Conservation (phyloP, 2,113 vertebrate genomes). For the Podarcis muralis region DNA sequence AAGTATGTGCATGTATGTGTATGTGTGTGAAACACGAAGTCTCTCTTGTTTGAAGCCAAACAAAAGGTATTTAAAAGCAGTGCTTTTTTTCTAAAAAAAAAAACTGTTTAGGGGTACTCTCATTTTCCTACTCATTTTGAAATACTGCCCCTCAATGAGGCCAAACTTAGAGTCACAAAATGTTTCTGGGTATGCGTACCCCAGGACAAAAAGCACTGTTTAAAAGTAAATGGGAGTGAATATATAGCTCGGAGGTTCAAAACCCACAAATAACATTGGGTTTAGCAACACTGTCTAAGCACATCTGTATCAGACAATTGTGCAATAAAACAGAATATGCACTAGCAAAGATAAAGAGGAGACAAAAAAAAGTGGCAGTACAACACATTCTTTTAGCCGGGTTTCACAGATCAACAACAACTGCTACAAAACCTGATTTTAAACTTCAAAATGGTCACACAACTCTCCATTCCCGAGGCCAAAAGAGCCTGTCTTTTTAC, state of each 20-base stretch:
- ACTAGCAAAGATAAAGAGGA: neutral
- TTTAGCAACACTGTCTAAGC: neutral
- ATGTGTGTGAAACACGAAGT: too few relatives aligned
- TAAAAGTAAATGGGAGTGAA: neutral
- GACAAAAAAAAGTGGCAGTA: neutral
- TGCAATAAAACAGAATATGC: neutral
- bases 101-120: too few relatives aligned
- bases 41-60: neutral
- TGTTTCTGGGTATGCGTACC: too few relatives aligned
- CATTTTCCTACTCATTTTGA: too few relatives aligned
- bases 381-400: neutral
- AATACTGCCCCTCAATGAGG: too few relatives aligned
- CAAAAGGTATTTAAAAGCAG: neutral
- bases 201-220: neutral
- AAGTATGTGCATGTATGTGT: neutral
- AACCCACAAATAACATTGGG: neutral
- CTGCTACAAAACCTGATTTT: neutral
- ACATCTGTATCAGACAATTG: neutral
- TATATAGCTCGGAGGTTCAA: neutral
- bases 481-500: neutral
- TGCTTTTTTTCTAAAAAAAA: too few relatives aligned
- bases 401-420: neutral
- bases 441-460: neutral
- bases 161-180: too few relatives aligned
- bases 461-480: too few relatives aligned